These are phyloP conservation scores for Sparidentex hasta DNA, from an alignment of 2,797 vertebrate genomes.

Conservation along the genomic window DNA sequence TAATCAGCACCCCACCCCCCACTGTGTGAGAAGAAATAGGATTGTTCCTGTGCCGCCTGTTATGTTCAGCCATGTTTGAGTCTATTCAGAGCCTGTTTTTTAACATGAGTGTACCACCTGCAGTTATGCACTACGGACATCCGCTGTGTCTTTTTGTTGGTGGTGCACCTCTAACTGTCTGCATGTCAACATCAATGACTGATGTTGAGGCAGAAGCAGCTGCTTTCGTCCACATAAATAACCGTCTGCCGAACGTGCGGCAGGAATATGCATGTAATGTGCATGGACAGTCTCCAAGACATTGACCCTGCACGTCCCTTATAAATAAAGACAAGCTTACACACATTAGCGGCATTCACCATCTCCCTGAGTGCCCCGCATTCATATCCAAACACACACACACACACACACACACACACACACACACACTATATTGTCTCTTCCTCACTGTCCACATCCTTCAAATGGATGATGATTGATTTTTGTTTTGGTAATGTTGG, in stretches of 20 bases:
- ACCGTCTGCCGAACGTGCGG: constrained; percentile 57
- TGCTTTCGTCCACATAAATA: constrained; percentile 72
- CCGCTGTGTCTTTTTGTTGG: neutral
- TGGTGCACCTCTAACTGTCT: constrained; percentile 13
- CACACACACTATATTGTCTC: constrained; percentile 18
- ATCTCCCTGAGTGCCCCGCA: constrained; percentile 43
- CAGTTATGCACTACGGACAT: no score
- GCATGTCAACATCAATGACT: constrained; percentile 22
- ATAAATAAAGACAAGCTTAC: constrained; percentile 74
- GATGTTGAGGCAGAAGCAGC: constrained; percentile 51
- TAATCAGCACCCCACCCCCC: neutral
- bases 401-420: neutral
- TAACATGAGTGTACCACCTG: no score
- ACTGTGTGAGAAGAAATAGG: neutral
- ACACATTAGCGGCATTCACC: constrained; percentile 62
- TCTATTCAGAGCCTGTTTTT: no score
- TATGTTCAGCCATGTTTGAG: no score
- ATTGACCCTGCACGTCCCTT: constrained; percentile 68
- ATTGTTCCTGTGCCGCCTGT: no score
- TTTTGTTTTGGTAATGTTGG: constrained; percentile 61
- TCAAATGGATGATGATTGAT: constrained; percentile 63
- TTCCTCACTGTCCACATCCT: constrained; percentile 33
- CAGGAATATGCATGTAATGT: constrained; percentile 68
- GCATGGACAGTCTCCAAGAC: constrained; percentile 72
- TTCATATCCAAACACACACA: constrained; percentile 28